These are phyloP conservation scores for Rapana venosa DNA, from an alignment of 2,888 invertebrate genomes.

Conservation along the genomic window DNA sequence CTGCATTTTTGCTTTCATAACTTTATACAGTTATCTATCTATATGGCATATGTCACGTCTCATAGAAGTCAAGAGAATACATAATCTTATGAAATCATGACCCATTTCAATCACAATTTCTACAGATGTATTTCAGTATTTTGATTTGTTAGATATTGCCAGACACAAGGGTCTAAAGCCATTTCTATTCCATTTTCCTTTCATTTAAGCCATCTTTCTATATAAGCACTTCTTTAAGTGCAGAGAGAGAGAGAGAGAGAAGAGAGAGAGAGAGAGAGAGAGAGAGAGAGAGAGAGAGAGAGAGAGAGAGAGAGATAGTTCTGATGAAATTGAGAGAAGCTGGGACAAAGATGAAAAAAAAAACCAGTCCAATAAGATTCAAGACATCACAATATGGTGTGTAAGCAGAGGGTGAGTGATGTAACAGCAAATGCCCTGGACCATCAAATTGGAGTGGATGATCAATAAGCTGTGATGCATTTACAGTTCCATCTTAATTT, in stretches of 20 bases:
- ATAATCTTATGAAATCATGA: too few relatives aligned
- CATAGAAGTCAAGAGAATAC: too few relatives aligned
- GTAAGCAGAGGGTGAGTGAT: not conserved
- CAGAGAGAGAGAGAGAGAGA: conserved; percentile 22
- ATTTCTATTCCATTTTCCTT: too few relatives aligned
- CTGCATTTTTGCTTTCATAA: too few relatives aligned
- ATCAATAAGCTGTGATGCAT: not conserved
- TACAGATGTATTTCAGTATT: too few relatives aligned
- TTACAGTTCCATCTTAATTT: not conserved
- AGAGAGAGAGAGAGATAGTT: not conserved
- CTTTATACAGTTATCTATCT: too few relatives aligned
- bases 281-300: not conserved
- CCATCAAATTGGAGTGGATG: not conserved
- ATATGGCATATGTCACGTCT: too few relatives aligned
- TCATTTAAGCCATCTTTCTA: too few relatives aligned
- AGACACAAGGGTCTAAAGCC: too few relatives aligned
- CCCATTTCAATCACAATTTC: too few relatives aligned
- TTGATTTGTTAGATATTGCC: too few relatives aligned
- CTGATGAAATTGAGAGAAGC: not conserved
- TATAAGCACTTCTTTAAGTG: too few relatives aligned
- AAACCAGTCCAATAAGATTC: not conserved
- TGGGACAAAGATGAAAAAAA: not conserved
- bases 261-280: not conserved
- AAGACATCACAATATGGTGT: not conserved
- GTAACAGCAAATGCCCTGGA: not conserved